Percentiles rank a stretch among this genome's conserved stretches.
Conservation (phyloP, 2,797 vertebrate species). For the Pogoniulus pusillus region DNA sequence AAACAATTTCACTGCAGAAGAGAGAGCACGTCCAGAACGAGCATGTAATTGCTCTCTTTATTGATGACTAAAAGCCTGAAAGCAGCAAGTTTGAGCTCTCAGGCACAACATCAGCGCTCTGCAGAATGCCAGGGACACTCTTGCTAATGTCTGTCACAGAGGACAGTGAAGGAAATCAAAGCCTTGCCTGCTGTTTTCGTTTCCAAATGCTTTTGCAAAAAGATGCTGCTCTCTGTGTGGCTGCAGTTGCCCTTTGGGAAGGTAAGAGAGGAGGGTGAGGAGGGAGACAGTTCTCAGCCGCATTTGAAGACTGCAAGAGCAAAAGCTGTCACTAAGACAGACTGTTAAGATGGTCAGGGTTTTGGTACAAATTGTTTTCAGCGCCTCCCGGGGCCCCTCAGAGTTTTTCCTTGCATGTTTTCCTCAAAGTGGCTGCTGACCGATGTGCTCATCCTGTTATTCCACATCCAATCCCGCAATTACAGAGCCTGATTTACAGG, state of each 20-base stretch:
- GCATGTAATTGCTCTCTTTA: background rate
- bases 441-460: background rate
- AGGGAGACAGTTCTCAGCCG: background rate
- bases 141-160: background rate
- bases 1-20: slow-evolving; percentile 48
- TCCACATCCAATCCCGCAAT: background rate
- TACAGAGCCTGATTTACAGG: slow-evolving; percentile 8
- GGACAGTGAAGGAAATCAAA: background rate
- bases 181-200: background rate
- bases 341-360: background rate
- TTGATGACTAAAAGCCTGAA: slow-evolving; percentile 24
- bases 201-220: background rate
- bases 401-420: background rate
- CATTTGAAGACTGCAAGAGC: background rate
- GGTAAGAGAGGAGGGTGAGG: background rate
- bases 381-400: background rate
- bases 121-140: background rate
- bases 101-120: background rate
- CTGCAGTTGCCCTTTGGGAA: background rate
- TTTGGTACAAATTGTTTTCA: background rate
- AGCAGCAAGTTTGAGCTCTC: background rate
- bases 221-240: fast-evolving
- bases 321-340: background rate
- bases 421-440: background rate
- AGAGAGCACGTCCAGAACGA: slow-evolving; percentile 14